Base-by-base conservation (phyloP, 1,140 invertebrate species). In the Nymphalis io region DNA sequence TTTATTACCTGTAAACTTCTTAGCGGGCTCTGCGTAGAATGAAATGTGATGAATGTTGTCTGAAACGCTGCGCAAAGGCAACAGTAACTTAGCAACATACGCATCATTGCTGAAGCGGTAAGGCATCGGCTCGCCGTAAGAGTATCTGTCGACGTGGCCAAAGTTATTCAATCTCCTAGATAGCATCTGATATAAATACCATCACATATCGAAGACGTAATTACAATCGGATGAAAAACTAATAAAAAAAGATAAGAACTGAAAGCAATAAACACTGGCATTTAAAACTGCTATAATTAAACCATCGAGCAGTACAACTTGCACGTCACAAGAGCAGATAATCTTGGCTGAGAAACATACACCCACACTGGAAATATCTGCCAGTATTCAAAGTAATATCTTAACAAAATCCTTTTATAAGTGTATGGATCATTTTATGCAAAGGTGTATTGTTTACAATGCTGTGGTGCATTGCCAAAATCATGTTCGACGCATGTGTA, bases 21-120 rank as follows among this genome's bases (percentile, higher is more conserved):
- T 93, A 39, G 93, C 93, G 2, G 94, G 94, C 72, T 94, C 94
- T 13, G 92, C 88, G 84, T 95, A 95, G 90, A 93, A 94, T 3
- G 93, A 93, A 48, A 94, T 91, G 63, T 92, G 92, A 60, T 94
- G 93, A 64, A 94, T 90, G 65, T 93, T 92, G 67, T 93, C 92
- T 67, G 92, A 88, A 46, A 93, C 89, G 73, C 92, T 93, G 74
- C 93, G 93, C 23, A 93, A 88, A 1, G 94, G 94, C 65, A 92
- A 84, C 20, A 95, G 74, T 48, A 95, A 82, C 71, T 93, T 93
- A 12, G 93, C 92, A 66, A 95, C 92, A 85, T 95, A 95, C 63
- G 94, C 93, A 60, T 95, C 94, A 79, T 93, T 94, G 78, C 88
- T 92, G 79, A 92, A 92, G 73, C 92, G 92, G 66, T 92, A 91